Base-by-base conservation (phyloP, 2,888 invertebrate species). In the Lobophora halterata region DNA sequence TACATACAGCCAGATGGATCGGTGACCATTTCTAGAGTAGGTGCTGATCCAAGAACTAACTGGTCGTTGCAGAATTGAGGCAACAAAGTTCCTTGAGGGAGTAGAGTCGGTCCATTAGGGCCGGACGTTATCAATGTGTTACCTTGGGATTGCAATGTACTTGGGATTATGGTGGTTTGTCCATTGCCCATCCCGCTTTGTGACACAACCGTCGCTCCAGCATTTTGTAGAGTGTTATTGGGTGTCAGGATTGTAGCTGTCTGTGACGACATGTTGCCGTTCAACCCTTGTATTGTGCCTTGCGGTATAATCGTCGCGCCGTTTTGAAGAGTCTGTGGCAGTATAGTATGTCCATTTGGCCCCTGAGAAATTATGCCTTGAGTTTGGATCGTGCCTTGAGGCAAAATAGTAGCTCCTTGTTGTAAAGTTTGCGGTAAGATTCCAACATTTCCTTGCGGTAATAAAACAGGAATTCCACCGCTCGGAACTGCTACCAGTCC, bases 251-350 rank as follows among this genome's bases (percentile, higher is more conserved):
- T 81, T 1, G 51, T 48, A 7, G 82, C 79, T 25, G 78, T 77
- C 61, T 82, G 83, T 7, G 79, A 75, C 31, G 79, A 74, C 25
- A 81, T 67, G 48, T 73, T 85, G 11, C 80, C 82, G 31, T 71
- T 61, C 19, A 87, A 49, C n/a, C 86, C 82, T 62, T 86, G 86
- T 43, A 86, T 71, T 1, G 83, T 73, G 30, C 90, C 82, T 76
- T 90, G 91, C 1, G 91, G 91, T 55, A 91, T 90, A 48, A 91
- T 89, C 1, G 91, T 81, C 0, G 91, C 86, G n/a, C 91, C 91
- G 52, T 91, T 88, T 56, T 87, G 88, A 1, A 88, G 85, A 8
- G 91, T 80, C 73, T 90, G 91, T 1, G 91, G 91, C 30, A 91
- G 78, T 47, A 91, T 89, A 0, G 91, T 82, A 0, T 86, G 89